Evolutionary conservation across 2,888 invertebrate species (phyloP).

Genomic region (Harpalus rufipes): DNA sequence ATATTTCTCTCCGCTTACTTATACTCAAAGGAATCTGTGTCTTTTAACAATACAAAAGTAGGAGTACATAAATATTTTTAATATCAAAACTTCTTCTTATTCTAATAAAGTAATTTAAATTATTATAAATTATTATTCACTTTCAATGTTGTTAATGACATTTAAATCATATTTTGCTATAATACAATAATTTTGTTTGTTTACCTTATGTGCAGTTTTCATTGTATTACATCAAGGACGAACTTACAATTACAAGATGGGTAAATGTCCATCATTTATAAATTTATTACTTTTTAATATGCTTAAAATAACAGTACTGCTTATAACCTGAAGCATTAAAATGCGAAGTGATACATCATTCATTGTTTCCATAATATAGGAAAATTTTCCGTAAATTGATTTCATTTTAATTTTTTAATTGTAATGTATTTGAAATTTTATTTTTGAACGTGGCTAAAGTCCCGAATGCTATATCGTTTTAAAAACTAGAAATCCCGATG

Average conservation of each 20-base stretch:
- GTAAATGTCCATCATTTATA: constrained; percentile 1
- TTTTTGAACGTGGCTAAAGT: no score
- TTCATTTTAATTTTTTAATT: no score
- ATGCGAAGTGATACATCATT: background rate
- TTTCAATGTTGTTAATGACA: constrained; percentile 41
- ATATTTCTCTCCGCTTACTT: constrained; percentile 25
- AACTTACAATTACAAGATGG: constrained; percentile 14
- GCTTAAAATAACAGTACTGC: background rate
- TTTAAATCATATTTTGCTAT: constrained; percentile 7
- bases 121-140: constrained; percentile 31
- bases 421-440: no score
- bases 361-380: background rate
- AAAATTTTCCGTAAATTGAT: background rate
- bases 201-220: constrained; percentile 13
- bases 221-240: constrained; percentile 35
- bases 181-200: constrained; percentile 11
- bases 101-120: background rate
- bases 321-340: background rate
- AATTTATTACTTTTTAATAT: constrained; percentile 23
- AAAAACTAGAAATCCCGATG: no score
- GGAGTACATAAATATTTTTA: constrained; percentile 7
- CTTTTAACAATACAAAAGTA: constrained; percentile 30
- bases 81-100: background rate
- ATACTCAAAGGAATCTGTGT: constrained; percentile 13
- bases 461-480: no score